These are phyloP conservation scores for Bubo scandiacus DNA, from an alignment of 2,113 vertebrate species.

Conservation along the genomic window DNA sequence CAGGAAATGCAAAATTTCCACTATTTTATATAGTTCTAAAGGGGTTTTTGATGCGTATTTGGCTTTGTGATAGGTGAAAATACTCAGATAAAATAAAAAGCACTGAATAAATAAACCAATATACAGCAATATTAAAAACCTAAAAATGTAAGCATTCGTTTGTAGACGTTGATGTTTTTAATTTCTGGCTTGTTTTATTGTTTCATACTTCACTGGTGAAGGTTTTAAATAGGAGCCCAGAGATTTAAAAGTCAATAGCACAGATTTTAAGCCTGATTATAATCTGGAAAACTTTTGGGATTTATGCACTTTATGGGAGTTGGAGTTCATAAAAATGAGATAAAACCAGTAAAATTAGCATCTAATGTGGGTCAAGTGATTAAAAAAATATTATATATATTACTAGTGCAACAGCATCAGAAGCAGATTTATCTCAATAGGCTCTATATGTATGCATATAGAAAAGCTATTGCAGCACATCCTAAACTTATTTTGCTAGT, in stretches of 20 bases:
- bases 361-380: neutral
- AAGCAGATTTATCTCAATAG: neutral
- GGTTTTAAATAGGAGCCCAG: neutral
- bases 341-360: neutral
- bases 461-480: neutral
- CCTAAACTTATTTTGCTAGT: neutral
- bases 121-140: neutral
- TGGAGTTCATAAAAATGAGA: neutral
- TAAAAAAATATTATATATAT: neutral
- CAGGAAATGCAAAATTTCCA: neutral
- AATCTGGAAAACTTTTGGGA: neutral
- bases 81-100: neutral
- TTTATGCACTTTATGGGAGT: neutral
- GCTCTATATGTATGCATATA: neutral
- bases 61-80: neutral
- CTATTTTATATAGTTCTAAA: neutral
- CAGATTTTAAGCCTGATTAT: neutral
- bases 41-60: fast-evolving
- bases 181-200: neutral
- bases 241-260: neutral
- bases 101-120: neutral
- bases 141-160: neutral
- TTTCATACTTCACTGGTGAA: neutral
- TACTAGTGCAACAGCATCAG: neutral
- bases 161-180: neutral